phyloP scores from a whole-genome alignment of 2,888 invertebrate genomes.

The Ligdia adustata region DNA sequence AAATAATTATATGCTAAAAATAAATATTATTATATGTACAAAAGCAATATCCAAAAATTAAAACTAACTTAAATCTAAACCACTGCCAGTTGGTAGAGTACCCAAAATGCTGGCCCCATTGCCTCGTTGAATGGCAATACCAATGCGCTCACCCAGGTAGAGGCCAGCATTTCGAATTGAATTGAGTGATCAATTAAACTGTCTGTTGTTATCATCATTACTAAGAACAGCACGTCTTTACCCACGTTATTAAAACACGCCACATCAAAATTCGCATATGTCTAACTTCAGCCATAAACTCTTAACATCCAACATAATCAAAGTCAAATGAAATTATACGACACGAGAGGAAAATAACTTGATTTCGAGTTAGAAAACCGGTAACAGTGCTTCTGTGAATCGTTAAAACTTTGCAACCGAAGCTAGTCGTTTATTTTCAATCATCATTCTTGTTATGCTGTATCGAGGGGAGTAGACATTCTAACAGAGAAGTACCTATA shows the following conservation, averaged over 20 bases:
- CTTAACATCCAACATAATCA: conserved; percentile 14
- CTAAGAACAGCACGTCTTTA: not conserved
- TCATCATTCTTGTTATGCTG: conserved; percentile 16
- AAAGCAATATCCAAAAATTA: too few species aligned
- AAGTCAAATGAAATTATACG: conserved; percentile 20
- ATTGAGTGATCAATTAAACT: too few species aligned
- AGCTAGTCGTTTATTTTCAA: conserved; percentile 23
- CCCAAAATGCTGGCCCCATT: too few species aligned
- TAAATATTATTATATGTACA: too few species aligned
- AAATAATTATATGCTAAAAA: too few species aligned
- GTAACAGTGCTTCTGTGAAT: conserved; percentile 12
- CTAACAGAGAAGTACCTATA: not conserved
- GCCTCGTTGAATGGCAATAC: too few species aligned
- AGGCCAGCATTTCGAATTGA: too few species aligned
- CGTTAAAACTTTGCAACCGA: conserved; percentile 21
- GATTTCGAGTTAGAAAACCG: conserved; percentile 9
- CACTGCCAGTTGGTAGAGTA: too few species aligned
- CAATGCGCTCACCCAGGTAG: too few species aligned
- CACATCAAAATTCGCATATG: conserved; percentile 10
- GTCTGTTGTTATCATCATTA: not conserved
- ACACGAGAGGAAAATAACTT: conserved; percentile 13
- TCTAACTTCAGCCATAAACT: conserved; percentile 17
- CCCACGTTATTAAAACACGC: not conserved
- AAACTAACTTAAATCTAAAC: too few species aligned
- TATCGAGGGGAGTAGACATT: not conserved